Base-by-base conservation (phyloP, 2,113 vertebrate genomes). In the Bos javanicus region DNA sequence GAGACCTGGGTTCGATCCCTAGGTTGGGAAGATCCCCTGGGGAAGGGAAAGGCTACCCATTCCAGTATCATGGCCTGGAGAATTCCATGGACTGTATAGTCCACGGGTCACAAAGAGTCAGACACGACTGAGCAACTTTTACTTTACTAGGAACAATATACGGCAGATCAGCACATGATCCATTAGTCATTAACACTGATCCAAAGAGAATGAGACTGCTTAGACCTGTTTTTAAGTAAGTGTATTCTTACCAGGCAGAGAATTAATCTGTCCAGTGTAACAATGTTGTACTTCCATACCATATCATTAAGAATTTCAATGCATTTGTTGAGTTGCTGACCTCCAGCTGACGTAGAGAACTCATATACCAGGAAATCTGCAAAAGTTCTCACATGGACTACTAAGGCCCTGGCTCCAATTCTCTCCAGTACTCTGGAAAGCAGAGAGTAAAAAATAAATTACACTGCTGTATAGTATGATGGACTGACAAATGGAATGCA, bases 211-310 rank as follows among this genome's bases (percentile, higher is more conserved):
- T 13, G 30, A 85, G 11, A 83, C 16, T 46, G 71, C n/a, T 92
- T 46, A 90, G 62, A 74, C 89, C 76, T 59, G 46, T 39, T 46
- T 36, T 67, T 82, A 54, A 74, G 9, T 48, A 80, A 91, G 48
- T 10, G 1, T 48, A 88, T 36, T 93, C 99, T 99, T 98, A 99
- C 99, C 99, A 99, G 98, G 97, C 99, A 99, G 82, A 99, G 98
- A 95, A 99, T 99, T 94, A 99, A 98, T 62, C 99, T 98, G 96
- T 99, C 99, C 99, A 99, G 94, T 0, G 99, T 99, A 98, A 99
- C 99, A 43, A 99, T 99, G 99, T 99, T 99, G 98, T 99, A 99
- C 89, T 99, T 99, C 99, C 99, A 99, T 50, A 99, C 99, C 99
- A 99, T 99, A 98, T 99, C 99, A 94, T 99, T 99, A 92, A 99